Evolutionary conservation across 92 coral and sea anemone genomes (phyloP).

Genomic region (Virgularia gustaviana): DNA sequence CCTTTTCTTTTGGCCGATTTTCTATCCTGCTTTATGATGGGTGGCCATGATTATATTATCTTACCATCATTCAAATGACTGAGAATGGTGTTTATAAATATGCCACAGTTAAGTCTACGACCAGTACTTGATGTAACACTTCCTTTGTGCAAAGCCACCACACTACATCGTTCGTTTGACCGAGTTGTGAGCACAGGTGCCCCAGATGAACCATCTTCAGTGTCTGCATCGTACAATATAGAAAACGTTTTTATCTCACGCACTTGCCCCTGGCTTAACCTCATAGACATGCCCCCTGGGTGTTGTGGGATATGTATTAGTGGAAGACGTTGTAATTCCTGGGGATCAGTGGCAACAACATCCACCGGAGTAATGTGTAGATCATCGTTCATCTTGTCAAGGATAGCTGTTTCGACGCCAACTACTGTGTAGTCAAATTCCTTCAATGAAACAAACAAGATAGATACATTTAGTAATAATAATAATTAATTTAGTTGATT

Average conservation of each 20-base stretch:
- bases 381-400: neutral
- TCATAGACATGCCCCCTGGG: conserved; percentile 16
- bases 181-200: conserved; percentile 16
- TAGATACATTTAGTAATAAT: neutral
- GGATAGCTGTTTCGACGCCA: conserved; percentile 7
- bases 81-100: conserved; percentile 24
- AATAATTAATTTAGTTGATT: too few species aligned
- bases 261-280: conserved; percentile 19
- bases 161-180: conserved; percentile 6
- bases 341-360: neutral
- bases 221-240: conserved; percentile 29
- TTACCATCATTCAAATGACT: conserved; percentile 27
- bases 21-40: too few species aligned
- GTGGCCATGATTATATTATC: too few species aligned
- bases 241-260: conserved; percentile 7
- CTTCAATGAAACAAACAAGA: conserved; percentile 3
- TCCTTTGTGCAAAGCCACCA: conserved; percentile 26
- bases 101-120: too few species aligned
- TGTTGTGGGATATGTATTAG: conserved; percentile 22
- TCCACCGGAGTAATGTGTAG: conserved; percentile 6
- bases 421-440: conserved; percentile 18
- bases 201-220: conserved; percentile 31
- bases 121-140: conserved; percentile 15
- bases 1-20: too few species aligned
- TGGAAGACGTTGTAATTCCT: neutral